Evolutionary conservation across 1,140 invertebrate species (phyloP).

Genomic region (Hydropsyche tenuis): DNA sequence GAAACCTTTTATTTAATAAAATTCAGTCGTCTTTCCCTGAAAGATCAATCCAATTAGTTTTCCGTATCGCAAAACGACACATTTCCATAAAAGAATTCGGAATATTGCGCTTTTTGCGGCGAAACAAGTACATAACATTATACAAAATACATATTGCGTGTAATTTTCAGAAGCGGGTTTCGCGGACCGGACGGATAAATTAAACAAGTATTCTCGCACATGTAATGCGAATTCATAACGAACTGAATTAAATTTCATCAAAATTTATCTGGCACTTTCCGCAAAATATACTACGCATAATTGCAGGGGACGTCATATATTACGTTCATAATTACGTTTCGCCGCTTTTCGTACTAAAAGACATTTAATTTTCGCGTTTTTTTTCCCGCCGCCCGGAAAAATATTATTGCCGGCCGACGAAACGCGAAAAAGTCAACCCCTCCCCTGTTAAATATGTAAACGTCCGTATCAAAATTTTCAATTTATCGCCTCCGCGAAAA

Average conservation of each 20-base stretch:
- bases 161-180: too few relatives aligned
- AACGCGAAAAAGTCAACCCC: not conserved
- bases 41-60: too few relatives aligned
- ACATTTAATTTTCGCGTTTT: slow-evolving; percentile 20
- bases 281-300: slow-evolving; percentile 16
- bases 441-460: slow-evolving; percentile 6
- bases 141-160: too few relatives aligned
- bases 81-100: too few relatives aligned
- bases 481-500: not conserved
- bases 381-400: not conserved
- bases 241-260: not conserved
- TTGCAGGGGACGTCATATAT: slow-evolving; percentile 14
- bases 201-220: too few relatives aligned
- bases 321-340: slow-evolving; percentile 20
- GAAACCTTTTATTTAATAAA: too few relatives aligned
- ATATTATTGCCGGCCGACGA: slow-evolving; percentile 1
- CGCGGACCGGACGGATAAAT: too few relatives aligned
- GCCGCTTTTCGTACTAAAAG: not conserved
- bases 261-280: slow-evolving; percentile 12
- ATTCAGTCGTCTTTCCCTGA: too few relatives aligned
- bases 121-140: too few relatives aligned
- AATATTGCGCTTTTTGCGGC: too few relatives aligned
- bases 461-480: slow-evolving; percentile 13
- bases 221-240: not conserved
- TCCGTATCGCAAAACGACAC: too few relatives aligned